These are phyloP conservation scores for Nesogale talazaci DNA, from an alignment of 2,113 vertebrate species.

Conservation along the genomic window DNA sequence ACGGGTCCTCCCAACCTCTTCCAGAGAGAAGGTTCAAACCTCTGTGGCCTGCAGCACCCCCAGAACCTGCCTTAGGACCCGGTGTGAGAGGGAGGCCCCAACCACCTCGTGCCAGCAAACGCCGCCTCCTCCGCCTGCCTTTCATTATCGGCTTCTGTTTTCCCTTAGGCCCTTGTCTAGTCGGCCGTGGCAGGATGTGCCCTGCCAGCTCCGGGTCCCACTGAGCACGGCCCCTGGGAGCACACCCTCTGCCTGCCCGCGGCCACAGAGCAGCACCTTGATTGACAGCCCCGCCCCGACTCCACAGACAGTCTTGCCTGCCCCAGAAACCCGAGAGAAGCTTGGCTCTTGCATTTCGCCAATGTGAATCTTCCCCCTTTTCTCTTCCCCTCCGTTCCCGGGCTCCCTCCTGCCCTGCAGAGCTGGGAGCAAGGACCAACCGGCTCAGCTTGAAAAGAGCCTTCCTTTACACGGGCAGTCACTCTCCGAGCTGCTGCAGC, in stretches of 20 bases:
- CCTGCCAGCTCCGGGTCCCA: background rate
- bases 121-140: background rate
- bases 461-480: background rate
- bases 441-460: background rate
- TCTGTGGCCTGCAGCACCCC: background rate
- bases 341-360: slow-evolving; percentile 59
- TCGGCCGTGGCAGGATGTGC: background rate
- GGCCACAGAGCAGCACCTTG: background rate
- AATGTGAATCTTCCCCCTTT: slow-evolving; percentile 37
- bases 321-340: slow-evolving; percentile 67
- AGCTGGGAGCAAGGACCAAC: background rate
- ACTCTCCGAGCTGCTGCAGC: too few species aligned
- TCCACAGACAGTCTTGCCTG: slow-evolving; percentile 34
- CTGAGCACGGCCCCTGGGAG: background rate
- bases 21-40: background rate
- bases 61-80: background rate
- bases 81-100: background rate
- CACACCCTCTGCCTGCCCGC: slow-evolving; percentile 3
- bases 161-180: background rate
- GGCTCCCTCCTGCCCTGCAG: background rate
- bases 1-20: background rate
- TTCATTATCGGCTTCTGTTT: background rate
- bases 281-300: background rate
- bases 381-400: background rate
- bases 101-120: background rate